phyloP scores from a whole-genome alignment of 1,140 invertebrate genomes.

The Drosophila athabasca region DNA sequence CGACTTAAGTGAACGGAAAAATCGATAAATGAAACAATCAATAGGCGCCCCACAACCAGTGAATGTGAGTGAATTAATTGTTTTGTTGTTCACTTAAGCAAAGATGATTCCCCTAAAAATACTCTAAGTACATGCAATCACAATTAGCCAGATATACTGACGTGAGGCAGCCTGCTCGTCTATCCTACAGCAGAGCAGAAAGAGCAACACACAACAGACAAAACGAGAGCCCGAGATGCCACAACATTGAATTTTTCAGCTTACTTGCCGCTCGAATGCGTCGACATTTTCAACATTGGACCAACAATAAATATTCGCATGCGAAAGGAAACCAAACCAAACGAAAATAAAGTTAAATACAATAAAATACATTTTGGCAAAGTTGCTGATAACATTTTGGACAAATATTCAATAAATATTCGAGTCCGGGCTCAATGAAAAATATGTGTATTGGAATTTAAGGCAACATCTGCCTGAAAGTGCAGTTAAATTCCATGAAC shows the following conservation, averaged over 20 bases:
- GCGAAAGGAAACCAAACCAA: slow-evolving; percentile 5
- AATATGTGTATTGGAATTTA: slow-evolving; percentile 28
- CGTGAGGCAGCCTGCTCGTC: slow-evolving; percentile 11
- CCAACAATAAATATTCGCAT: slow-evolving; percentile 16
- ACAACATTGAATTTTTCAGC: slow-evolving; percentile 17
- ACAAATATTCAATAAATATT: slow-evolving; percentile 45
- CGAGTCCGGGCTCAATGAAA: slow-evolving; percentile 8
- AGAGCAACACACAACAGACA: slow-evolving; percentile 23
- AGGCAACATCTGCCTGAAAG: background rate
- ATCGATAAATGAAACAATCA: slow-evolving; percentile 23
- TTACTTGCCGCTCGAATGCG: slow-evolving; percentile 40
- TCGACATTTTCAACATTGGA: slow-evolving; percentile 53
- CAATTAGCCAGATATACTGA: slow-evolving; percentile 49
- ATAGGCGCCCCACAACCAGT: background rate
- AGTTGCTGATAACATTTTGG: slow-evolving; percentile 24
- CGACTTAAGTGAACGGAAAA: background rate
- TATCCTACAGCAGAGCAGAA: slow-evolving; percentile 2
- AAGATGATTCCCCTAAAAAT: slow-evolving; percentile 67
- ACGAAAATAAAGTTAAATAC: slow-evolving; percentile 21
- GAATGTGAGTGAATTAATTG: slow-evolving; percentile 47
- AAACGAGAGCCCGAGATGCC: too few species aligned
- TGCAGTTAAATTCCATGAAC: too few species aligned
- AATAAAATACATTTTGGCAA: slow-evolving; percentile 9
- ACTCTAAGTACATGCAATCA: slow-evolving; percentile 63
- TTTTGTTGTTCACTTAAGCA: slow-evolving; percentile 66